Percentiles rank a stretch among this genome's conserved stretches.
Evolutionary conservation across 2,797 vertebrate species (phyloP).

Genomic region (Ptychadena robeensis): DNA sequence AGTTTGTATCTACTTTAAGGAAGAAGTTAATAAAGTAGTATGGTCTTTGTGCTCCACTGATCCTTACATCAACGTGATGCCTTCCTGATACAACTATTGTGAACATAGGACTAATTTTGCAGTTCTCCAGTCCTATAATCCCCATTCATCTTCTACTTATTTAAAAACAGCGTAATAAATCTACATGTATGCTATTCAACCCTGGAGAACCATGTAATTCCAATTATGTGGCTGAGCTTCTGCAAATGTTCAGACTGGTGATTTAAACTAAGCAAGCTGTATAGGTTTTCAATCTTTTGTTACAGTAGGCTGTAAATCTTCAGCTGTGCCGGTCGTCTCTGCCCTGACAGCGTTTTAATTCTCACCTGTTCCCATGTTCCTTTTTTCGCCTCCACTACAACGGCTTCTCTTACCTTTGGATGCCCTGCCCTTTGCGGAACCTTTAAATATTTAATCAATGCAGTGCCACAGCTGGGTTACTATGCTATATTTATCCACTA

Average conservation of each 20-base stretch:
- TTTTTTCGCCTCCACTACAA: conserved; percentile 11
- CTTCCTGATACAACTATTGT: background rate
- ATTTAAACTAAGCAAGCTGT: background rate
- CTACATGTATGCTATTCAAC: background rate
- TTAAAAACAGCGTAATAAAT: background rate
- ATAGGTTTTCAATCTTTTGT: background rate
- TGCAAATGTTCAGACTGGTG: background rate
- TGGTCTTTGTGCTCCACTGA: background rate
- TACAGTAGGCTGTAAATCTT: conserved; percentile 16
- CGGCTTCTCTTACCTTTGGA: conserved; percentile 43
- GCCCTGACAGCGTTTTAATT: conserved; percentile 45
- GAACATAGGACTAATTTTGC: background rate
- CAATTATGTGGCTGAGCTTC: background rate
- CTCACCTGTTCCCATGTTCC: conserved; percentile 37
- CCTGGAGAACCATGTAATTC: conserved; percentile 1
- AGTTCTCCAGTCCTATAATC: background rate
- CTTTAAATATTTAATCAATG: conserved; percentile 61
- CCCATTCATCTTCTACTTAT: background rate
- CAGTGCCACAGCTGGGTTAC: conserved; percentile 55
- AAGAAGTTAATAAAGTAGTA: background rate
- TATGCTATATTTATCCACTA: conserved; percentile 56
- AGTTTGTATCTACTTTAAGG: too few species aligned
- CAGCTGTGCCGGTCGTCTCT: background rate
- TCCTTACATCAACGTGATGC: background rate
- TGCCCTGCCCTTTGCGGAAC: conserved; percentile 54